Conservation (phyloP, 2,797 vertebrate species). For the Chloroceryle inda region DNA sequence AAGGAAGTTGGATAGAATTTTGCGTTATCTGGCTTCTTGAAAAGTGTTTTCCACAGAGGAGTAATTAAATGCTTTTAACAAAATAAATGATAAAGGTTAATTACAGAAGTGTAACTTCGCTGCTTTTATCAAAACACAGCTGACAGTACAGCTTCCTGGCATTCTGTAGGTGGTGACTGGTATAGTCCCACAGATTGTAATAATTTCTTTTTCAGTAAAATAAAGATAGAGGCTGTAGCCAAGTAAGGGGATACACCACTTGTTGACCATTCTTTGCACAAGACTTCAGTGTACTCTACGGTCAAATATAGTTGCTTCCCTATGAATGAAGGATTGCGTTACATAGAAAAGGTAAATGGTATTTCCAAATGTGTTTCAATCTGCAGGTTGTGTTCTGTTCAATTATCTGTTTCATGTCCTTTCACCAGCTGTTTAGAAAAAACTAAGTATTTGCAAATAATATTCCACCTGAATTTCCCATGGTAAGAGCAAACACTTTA, state of each 20-base stretch:
- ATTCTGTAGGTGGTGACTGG: not conserved
- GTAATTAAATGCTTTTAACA: constrained; percentile 1
- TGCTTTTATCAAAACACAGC: not conserved
- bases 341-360: not conserved
- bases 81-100: constrained; percentile 6
- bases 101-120: not conserved
- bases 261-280: not conserved
- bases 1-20: not conserved
- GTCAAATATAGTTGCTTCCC: not conserved
- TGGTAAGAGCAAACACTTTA: not conserved
- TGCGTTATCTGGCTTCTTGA: not conserved
- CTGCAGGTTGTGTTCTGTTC: not conserved
- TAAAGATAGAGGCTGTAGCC: not conserved
- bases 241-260: not conserved
- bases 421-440: not conserved
- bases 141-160: not conserved
- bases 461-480: not conserved
- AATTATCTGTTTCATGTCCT: not conserved
- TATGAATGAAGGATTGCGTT: not conserved
- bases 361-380: not conserved
- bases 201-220: not conserved
- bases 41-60: not conserved
- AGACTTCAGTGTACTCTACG: not conserved
- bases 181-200: not conserved
- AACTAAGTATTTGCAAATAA: not conserved